A percentile compares a stretch with the other conserved stretches of the same genome.
phyloP scores from a whole-genome alignment of 2,797 vertebrate species.

The Myripristis murdjan region DNA sequence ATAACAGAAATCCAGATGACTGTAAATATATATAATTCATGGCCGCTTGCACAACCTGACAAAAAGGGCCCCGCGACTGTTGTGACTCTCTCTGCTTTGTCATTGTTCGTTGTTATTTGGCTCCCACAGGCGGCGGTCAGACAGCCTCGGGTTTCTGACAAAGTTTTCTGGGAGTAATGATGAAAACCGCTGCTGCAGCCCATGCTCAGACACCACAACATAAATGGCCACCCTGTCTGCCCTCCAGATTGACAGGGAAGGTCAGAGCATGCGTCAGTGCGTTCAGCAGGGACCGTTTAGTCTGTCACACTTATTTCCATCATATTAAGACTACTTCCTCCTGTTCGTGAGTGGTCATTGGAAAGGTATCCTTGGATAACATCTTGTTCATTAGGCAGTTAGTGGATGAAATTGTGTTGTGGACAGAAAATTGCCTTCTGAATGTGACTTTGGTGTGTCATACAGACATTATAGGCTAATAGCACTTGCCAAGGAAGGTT shows the following conservation, averaged over 20 bases:
- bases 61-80: no score
- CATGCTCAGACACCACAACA: constrained; percentile 58
- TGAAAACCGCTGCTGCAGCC: constrained; percentile 60
- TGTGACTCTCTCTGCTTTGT: constrained; percentile 46
- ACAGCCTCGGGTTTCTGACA: constrained; percentile 55
- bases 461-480: constrained; percentile 62
- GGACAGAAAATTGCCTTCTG: constrained; percentile 74
- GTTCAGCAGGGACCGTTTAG: constrained; percentile 72
- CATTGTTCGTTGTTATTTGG: constrained; percentile 65
- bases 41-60: constrained; percentile 24
- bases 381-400: constrained; percentile 80
- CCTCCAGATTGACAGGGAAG: constrained; percentile 82
- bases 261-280: constrained; percentile 73
- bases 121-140: constrained; percentile 48
- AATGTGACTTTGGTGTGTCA: constrained; percentile 80
- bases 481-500: constrained; percentile 57
- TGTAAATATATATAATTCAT: constrained; percentile 24
- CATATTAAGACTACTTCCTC: constrained; percentile 78
- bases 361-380: constrained; percentile 79
- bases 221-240: constrained; percentile 68
- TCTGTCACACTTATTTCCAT: constrained; percentile 84
- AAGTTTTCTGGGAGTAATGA: constrained; percentile 60
- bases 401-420: constrained; percentile 67
- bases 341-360: constrained; percentile 72
- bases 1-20: constrained; percentile 44